A percentile compares a stretch with the other conserved stretches of the same genome.
Evolutionary conservation across 1,140 invertebrate genomes (phyloP).

Genomic region (Diprion similis): DNA sequence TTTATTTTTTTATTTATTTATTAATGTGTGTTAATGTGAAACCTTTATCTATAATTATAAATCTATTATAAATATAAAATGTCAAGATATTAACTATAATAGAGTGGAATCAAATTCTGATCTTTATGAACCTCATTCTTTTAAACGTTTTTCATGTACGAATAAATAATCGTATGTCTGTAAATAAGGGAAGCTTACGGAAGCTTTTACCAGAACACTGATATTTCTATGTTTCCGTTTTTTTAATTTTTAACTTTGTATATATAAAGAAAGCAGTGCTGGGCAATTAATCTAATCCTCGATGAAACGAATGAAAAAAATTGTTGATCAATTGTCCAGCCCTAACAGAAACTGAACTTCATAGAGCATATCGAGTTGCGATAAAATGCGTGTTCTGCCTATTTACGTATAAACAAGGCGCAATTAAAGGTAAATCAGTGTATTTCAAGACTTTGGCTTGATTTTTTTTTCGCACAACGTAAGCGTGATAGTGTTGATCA

Average conservation of each 20-base stretch:
- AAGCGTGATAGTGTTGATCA: conserved; percentile 2
- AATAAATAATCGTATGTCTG: not conserved
- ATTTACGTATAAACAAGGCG: not conserved
- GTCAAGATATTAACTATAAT: conserved; percentile 4
- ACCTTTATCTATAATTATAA: not conserved
- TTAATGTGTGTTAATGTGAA: conserved; percentile 1
- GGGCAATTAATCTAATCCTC: not conserved
- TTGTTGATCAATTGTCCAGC: conserved; percentile 13
- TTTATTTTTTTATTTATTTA: not conserved
- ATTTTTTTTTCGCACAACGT: not conserved
- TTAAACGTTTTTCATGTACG: conserved; percentile 6
- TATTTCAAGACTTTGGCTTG: not conserved
- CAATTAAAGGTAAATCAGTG: not conserved
- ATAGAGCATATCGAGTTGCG: conserved; percentile 32
- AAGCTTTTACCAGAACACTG: conserved; percentile 7
- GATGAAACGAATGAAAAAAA: conserved; percentile 5
- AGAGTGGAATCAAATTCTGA: not conserved
- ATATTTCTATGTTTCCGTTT: not conserved
- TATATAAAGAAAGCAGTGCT: not conserved
- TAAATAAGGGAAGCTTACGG: conserved; percentile 1
- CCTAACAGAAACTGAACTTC: conserved; percentile 30
- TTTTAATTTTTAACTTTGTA: not conserved
- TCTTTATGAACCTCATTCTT: not conserved
- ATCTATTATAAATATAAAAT: conserved; percentile 8
- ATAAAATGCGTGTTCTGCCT: not conserved